These are phyloP conservation scores for Lagopus muta DNA, from an alignment of 2,113 vertebrate species.

Conservation along the genomic window DNA sequence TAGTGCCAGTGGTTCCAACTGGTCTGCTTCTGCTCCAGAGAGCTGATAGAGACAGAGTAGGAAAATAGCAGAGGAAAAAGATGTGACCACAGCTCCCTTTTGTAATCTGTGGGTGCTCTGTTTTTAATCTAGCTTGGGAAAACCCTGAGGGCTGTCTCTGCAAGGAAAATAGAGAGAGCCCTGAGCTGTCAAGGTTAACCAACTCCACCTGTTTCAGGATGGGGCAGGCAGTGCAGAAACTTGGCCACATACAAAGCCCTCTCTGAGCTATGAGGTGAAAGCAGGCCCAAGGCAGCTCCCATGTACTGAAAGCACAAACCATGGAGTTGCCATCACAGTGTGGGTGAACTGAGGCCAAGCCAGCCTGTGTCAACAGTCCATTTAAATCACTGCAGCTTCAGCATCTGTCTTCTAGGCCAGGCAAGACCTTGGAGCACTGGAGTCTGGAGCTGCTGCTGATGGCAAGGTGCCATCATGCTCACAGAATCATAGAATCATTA, in stretches of 20 bases:
- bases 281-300: neutral
- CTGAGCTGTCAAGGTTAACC: neutral
- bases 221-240: neutral
- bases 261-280: neutral
- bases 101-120: slow-evolving; percentile 1
- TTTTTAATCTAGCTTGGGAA: slow-evolving; percentile 37
- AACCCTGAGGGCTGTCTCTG: slow-evolving; percentile 33
- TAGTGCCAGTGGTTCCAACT: slow-evolving; percentile 39
- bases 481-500: too few relatives aligned
- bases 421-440: neutral
- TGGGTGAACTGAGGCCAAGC: neutral
- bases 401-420: neutral
- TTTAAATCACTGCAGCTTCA: neutral
- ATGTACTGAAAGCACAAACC: neutral
- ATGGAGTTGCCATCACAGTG: neutral
- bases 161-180: neutral
- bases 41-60: neutral
- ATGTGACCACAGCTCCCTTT: neutral
- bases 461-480: neutral
- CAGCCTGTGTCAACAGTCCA: neutral
- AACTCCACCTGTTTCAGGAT: neutral
- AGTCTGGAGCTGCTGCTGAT: neutral
- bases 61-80: neutral
- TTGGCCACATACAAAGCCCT: neutral
- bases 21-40: slow-evolving; percentile 1